Base-by-base conservation (phyloP, 2,797 vertebrate species). In the Pipistrellus pygmaeus region DNA sequence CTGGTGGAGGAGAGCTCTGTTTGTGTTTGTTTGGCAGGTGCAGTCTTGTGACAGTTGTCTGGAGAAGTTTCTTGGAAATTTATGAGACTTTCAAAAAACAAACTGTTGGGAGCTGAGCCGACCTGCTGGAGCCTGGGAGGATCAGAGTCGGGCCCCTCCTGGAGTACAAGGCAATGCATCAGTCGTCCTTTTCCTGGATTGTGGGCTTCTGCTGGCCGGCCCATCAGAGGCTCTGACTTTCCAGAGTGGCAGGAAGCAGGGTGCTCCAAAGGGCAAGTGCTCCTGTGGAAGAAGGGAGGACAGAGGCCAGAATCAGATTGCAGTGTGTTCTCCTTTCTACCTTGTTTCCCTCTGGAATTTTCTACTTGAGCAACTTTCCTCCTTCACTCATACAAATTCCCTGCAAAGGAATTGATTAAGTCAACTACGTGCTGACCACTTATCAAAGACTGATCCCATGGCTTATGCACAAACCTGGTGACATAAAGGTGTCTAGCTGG, bases 11-110 rank as follows among this genome's bases (percentile, higher is more conserved):
- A 97, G 96, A 97, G 97, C 96, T 96, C 97, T 96, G 97, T 78
- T 96, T 93, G 85, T 85, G 96, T 96, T 93, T 80, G 90, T 60
- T 97, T 95, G 97, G 96, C 66, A 81, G 92, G 93, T 97, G 97
- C 96, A 97, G 96, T 96, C 96, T 97, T 85, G 94, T 97, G 98
- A 97, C 97, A 97, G 97, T 96, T 97, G 96, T 97, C 97, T 98
- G 97, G 95, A 97, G 94, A 98, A 97, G 91, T 46, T 96, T 97
- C 96, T 97, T 97, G 97, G 97, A 97, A 97, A 97, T 97, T 96
- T 96, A 97, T 97, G 97, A 97, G 97, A 97, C 96, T 97, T 97
- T 94, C 88, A 96, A 97, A 97, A 96, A 94, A 95, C 97, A 96
- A 97, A 97, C 97, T 97, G 96, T 96, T 97, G 64, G 95, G 97